Evolutionary conservation across 2,888 invertebrate species (phyloP), one percentile per base, ranked within the genome.

Genomic region (Sycophila texana): DNA sequence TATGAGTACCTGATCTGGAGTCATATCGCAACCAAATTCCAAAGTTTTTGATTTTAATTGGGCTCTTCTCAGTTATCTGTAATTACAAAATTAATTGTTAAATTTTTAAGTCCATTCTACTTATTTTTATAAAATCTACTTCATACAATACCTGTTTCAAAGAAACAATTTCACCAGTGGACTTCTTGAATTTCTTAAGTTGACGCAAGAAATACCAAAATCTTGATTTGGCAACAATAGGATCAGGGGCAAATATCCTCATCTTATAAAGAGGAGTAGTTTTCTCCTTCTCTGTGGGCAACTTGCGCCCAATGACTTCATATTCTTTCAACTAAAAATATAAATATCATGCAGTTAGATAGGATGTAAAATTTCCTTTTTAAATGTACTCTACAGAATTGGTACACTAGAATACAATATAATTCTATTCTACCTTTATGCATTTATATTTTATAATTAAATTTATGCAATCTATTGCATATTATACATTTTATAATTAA

Each of bases 161-260:
- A 16, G 95, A 95, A 51, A 99, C 97, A 89, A 99, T 99, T 93
- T 99, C 99, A 86, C 99, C 99, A 86, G 97, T 97, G 71, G 98
- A 96, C 92, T 99, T 99, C 94, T 99, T 99, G 92, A 99, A 97
- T 92, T 99, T 99, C 90, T 97, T 98, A 90, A 99, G 91, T 90
- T 98, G 97, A 85, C 98, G 94, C 88, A 98, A 94, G 92, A 99
- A 99, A 91, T 99, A 99, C 99, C 99, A 99, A 92, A 99, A 99
- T 73, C 99, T 94, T 68, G 99, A 99, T 92, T 99, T 99, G 1
- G 99, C 99, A 55, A 99, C 98, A 87, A 99, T 98, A 82, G 94
- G 94, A 92, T 99, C 99, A 0, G 99, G 98, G 71, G 99, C 98
- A 91, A 99, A 99, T 89, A 99, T 99, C 89, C 97, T 95, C 99